A percentile compares a stretch with the other conserved stretches of the same genome.
phyloP scores from a whole-genome alignment of 2,888 invertebrate genomes.

The Agrilus biguttatus region DNA sequence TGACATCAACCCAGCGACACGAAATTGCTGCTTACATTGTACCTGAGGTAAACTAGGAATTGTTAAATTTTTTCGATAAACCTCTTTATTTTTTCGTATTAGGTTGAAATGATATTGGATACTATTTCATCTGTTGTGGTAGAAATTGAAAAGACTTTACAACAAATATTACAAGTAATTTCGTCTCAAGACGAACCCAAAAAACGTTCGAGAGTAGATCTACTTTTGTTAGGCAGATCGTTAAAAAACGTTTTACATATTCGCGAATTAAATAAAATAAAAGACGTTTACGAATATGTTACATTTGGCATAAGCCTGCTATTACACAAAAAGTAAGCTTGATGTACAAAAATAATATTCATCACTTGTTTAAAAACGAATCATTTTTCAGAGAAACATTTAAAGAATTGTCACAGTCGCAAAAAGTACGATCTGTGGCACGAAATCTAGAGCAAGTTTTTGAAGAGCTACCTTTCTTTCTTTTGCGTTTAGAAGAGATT shows the following conservation, averaged over 20 bases:
- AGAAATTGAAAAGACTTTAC: conserved; percentile 44
- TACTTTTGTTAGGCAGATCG: conserved; percentile 20
- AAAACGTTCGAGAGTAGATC: conserved; percentile 16
- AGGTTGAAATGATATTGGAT: conserved; percentile 48
- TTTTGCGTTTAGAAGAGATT: conserved; percentile 45
- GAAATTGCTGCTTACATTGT: conserved; percentile 50
- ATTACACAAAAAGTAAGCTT: conserved; percentile 39
- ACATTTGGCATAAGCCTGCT: conserved; percentile 37
- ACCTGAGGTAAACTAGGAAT: conserved; percentile 39
- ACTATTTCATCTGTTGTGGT: conserved; percentile 41
- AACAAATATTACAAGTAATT: conserved; percentile 40
- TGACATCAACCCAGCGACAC: conserved; percentile 41
- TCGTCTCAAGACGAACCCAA: conserved; percentile 17
- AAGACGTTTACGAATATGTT: conserved; percentile 39
- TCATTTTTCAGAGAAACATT: conserved; percentile 37
- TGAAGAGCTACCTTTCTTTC: conserved; percentile 47
- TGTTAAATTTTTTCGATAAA: conserved; percentile 1
- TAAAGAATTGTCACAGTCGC: conserved; percentile 42
- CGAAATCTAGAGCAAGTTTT: conserved; percentile 47
- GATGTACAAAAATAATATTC: not conserved
- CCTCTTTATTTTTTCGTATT: conserved; percentile 13
- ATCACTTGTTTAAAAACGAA: not conserved
- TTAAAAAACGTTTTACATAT: conserved; percentile 33
- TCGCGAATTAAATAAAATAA: conserved; percentile 39
- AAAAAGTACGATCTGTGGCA: conserved; percentile 44